A percentile compares a stretch with the other conserved stretches of the same genome.
phyloP scores from a whole-genome alignment of 2,113 vertebrate genomes.

The Notechis scutatus region DNA sequence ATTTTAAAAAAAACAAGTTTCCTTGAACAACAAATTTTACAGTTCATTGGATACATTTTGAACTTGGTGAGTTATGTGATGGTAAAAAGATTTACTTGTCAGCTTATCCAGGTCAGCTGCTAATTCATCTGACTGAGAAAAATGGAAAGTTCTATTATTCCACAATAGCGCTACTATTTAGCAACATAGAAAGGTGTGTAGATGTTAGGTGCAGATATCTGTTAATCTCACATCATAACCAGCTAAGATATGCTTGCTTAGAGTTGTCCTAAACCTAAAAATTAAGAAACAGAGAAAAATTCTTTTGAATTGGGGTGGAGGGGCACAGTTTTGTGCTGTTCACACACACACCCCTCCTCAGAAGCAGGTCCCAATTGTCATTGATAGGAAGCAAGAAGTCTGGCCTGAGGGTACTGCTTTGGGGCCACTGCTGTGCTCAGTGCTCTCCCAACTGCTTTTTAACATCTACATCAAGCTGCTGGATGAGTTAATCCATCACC shows the following conservation, averaged over 20 bases:
- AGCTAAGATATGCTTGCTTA: neutral
- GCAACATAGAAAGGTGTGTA: neutral
- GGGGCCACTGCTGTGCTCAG: neutral
- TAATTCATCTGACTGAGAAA: neutral
- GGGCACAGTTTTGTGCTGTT: neutral
- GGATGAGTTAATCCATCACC: neutral
- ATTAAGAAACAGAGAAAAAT: neutral
- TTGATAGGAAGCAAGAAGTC: neutral
- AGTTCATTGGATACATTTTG: neutral
- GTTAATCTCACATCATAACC: neutral
- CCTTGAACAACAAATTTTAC: neutral
- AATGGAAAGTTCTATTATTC: neutral
- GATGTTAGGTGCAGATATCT: neutral
- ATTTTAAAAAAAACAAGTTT: neutral
- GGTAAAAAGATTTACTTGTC: neutral
- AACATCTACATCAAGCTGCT: neutral
- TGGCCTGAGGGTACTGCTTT: neutral
- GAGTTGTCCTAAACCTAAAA: neutral
- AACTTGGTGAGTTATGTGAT: neutral
- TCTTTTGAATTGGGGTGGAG: neutral
- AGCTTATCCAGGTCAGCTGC: neutral
- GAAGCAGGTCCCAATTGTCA: neutral
- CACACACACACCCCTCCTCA: neutral
- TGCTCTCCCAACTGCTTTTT: neutral
- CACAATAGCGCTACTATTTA: neutral